phyloP scores from a whole-genome alignment of 1,140 invertebrate genomes.

The Orchestia grillus region DNA sequence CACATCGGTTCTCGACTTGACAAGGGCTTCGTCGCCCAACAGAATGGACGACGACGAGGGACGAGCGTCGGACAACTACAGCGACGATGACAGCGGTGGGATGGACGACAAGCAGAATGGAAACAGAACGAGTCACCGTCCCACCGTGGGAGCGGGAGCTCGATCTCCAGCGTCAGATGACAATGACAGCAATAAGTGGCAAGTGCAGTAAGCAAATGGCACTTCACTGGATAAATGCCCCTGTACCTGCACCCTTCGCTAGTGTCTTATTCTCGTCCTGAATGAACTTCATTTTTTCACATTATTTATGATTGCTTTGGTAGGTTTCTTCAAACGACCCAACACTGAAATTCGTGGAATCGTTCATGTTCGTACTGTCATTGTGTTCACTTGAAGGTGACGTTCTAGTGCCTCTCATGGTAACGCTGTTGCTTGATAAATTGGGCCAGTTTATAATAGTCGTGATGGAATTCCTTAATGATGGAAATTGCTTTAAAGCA shows the following conservation, averaged over 20 bases:
- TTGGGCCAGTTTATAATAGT: background rate
- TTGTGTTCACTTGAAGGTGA: background rate
- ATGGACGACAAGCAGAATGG: slow-evolving; percentile 48
- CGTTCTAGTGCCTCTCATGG: background rate
- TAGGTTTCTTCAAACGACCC: background rate
- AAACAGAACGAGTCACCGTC: background rate
- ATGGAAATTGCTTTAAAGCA: background rate
- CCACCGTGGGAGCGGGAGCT: background rate
- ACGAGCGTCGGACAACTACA: slow-evolving; percentile 57
- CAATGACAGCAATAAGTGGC: slow-evolving; percentile 38
- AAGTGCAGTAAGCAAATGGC: background rate
- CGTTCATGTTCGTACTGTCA: background rate
- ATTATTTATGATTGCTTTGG: background rate
- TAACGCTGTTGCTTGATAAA: background rate
- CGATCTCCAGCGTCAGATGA: slow-evolving; percentile 35
- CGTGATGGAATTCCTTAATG: background rate
- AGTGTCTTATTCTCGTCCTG: slow-evolving; percentile 1
- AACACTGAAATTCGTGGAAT: background rate
- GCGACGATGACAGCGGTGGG: slow-evolving; percentile 57
- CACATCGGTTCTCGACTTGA: slow-evolving; percentile 51
- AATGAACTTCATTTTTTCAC: background rate
- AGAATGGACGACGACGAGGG: slow-evolving; percentile 56
- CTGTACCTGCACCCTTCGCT: slow-evolving; percentile 29
- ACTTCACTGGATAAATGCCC: slow-evolving; percentile 6
- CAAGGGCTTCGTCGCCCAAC: slow-evolving; percentile 46